A percentile compares a stretch with the other conserved stretches of the same genome.
These are phyloP conservation scores for Hippocampus abdominalis DNA, from an alignment of 2,113 vertebrate species.

Conservation along the genomic window DNA sequence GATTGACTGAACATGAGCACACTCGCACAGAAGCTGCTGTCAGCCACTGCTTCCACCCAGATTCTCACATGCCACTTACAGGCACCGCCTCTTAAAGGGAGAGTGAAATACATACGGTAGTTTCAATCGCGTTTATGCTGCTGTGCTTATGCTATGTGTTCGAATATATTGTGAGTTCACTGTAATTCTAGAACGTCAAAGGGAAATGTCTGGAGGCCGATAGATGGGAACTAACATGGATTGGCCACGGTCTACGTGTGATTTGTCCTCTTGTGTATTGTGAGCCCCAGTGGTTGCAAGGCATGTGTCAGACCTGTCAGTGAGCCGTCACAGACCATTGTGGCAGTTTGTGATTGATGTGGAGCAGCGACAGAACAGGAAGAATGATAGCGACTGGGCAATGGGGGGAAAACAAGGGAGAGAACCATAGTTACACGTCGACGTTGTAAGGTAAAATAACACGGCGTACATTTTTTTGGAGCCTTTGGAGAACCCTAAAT, in stretches of 20 bases:
- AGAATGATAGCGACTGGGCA: constrained; percentile 60
- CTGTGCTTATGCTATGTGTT: too few species aligned
- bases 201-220: not conserved
- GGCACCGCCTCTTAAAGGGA: too few species aligned
- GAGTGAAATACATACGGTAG: too few species aligned
- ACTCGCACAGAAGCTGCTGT: too few species aligned
- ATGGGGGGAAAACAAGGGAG: constrained; percentile 47
- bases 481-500: not conserved
- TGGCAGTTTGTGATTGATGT: constrained; percentile 69
- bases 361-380: constrained; percentile 54
- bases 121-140: too few species aligned
- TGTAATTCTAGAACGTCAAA: not conserved
- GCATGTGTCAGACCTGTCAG: constrained; percentile 48
- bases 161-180: not conserved
- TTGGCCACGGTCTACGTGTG: constrained; percentile 42
- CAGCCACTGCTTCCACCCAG: too few species aligned
- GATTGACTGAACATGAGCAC: too few species aligned
- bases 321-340: constrained; percentile 68
- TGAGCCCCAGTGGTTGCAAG: constrained; percentile 43
- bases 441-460: not conserved
- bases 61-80: too few species aligned
- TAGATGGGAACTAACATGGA: constrained; percentile 20
- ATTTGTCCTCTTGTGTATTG: constrained; percentile 60
- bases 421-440: constrained; percentile 13
- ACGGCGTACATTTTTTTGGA: not conserved